phyloP scores from a whole-genome alignment of 2,888 invertebrate species.

The Lasioglossum vierecki region DNA sequence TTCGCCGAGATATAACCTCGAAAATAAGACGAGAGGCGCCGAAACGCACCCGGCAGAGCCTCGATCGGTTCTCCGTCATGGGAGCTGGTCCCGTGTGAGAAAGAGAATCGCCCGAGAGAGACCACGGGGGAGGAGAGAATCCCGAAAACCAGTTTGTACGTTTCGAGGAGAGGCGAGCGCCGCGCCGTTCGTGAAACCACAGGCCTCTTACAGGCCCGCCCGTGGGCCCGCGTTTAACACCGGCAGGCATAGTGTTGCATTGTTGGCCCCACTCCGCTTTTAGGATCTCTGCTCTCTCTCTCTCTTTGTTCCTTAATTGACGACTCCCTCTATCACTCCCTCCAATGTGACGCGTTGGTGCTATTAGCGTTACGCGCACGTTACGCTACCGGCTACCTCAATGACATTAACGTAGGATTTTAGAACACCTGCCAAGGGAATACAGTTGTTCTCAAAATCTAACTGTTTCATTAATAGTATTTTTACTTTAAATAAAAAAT shows the following conservation, averaged over 20 bases:
- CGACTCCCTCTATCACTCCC: conserved; percentile 36
- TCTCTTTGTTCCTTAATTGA: conserved; percentile 65
- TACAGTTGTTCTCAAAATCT: background rate
- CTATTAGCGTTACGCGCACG: background rate
- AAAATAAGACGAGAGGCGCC: conserved; percentile 71
- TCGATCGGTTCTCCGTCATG: conserved; percentile 71
- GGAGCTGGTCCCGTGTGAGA: conserved; percentile 52
- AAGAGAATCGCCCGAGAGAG: conserved; percentile 51
- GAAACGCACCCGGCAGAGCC: conserved; percentile 60
- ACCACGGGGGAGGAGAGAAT: conserved; percentile 58
- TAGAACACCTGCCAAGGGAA: background rate
- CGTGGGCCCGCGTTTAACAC: conserved; percentile 68
- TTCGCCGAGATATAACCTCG: conserved; percentile 75
- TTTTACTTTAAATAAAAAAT: no score
- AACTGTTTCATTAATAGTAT: background rate
- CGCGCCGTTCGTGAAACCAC: conserved; percentile 51
- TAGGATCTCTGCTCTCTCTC: conserved; percentile 41
- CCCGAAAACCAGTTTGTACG: conserved; percentile 74
- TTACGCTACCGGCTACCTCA: background rate
- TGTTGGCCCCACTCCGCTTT: conserved; percentile 52
- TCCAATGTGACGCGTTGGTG: background rate
- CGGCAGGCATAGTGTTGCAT: conserved; percentile 67
- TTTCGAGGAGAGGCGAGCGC: conserved; percentile 57
- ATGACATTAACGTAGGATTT: background rate
- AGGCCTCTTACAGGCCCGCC: conserved; percentile 48